Evolutionary conservation across 2,888 invertebrate species (phyloP).

Genomic region (Diplazon laetatorius): DNA sequence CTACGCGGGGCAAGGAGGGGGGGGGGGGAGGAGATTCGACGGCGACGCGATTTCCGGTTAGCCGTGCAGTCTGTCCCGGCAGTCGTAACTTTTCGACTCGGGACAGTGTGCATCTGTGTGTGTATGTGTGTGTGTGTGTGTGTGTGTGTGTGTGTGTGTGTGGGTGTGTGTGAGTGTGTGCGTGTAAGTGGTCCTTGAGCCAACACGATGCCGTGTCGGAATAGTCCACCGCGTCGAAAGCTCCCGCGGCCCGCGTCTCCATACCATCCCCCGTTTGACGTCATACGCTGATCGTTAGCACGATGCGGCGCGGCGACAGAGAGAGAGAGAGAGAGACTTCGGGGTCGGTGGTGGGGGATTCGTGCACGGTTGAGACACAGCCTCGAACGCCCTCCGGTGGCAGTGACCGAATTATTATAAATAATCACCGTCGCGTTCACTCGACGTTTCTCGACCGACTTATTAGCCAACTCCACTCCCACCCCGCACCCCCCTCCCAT

Average conservation of each 20-base stretch:
- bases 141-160: too few species aligned
- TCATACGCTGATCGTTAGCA: constrained; percentile 60
- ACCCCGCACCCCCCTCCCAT: too few species aligned
- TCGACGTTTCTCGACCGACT: constrained; percentile 40
- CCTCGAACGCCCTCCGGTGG: constrained; percentile 51
- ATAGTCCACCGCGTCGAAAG: constrained; percentile 55
- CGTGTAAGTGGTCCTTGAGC: constrained; percentile 49
- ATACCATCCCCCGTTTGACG: constrained; percentile 55
- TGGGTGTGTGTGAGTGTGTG: too few species aligned
- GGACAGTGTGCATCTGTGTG: too few species aligned
- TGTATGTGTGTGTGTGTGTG: too few species aligned
- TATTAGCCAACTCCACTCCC: not conserved
- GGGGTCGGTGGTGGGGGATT: not conserved
- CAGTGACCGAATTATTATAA: constrained; percentile 71
- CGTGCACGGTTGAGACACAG: constrained; percentile 10
- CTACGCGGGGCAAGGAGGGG: too few species aligned
- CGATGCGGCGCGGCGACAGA: constrained; percentile 51
- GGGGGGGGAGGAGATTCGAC: constrained; percentile 23
- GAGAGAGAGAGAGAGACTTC: constrained; percentile 2
- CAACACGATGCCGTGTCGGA: constrained; percentile 47
- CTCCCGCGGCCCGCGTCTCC: constrained; percentile 37
- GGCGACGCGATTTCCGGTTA: constrained; percentile 34
- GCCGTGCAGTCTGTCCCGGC: not conserved
- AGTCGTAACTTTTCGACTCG: too few species aligned
- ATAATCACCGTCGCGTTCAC: constrained; percentile 62